A percentile compares a stretch with the other conserved stretches of the same genome.
Conservation (phyloP, 1,140 invertebrate genomes). For the Nephotettix cincticeps region DNA sequence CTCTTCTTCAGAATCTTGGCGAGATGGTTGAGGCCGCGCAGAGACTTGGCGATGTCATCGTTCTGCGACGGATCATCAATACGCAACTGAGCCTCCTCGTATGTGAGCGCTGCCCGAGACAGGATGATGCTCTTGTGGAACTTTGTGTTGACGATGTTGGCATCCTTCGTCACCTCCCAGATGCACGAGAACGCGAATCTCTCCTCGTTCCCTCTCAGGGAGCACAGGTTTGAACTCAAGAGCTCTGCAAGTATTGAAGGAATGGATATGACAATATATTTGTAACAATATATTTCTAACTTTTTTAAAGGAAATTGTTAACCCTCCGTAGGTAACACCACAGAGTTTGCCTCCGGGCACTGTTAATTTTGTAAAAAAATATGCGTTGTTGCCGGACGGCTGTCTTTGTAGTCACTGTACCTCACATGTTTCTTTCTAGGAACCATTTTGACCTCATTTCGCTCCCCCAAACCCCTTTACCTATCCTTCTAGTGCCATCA, state of each 20-base stretch:
- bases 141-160: slow-evolving; percentile 75
- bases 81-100: slow-evolving; percentile 90
- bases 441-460: too few species aligned
- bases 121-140: slow-evolving; percentile 94
- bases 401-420: too few species aligned
- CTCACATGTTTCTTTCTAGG: too few species aligned
- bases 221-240: slow-evolving; percentile 91
- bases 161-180: slow-evolving; percentile 86
- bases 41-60: slow-evolving; percentile 72
- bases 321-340: too few species aligned
- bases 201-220: slow-evolving; percentile 75
- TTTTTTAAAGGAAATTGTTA: too few species aligned
- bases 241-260: slow-evolving; percentile 77
- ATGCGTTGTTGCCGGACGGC: too few species aligned
- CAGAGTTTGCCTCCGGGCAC: too few species aligned
- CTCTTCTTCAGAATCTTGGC: slow-evolving; percentile 88
- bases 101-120: slow-evolving; percentile 87
- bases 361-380: too few species aligned
- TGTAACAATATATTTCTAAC: too few species aligned
- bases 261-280: too few species aligned
- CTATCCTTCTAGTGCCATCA: too few species aligned
- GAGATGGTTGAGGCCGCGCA: slow-evolving; percentile 79
- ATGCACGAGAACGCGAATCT: slow-evolving; percentile 92
- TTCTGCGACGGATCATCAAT: slow-evolving; percentile 81
- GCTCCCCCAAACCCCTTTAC: too few species aligned